Conservation (phyloP, 2,797 vertebrate genomes). For the Acanthiza pusilla region DNA sequence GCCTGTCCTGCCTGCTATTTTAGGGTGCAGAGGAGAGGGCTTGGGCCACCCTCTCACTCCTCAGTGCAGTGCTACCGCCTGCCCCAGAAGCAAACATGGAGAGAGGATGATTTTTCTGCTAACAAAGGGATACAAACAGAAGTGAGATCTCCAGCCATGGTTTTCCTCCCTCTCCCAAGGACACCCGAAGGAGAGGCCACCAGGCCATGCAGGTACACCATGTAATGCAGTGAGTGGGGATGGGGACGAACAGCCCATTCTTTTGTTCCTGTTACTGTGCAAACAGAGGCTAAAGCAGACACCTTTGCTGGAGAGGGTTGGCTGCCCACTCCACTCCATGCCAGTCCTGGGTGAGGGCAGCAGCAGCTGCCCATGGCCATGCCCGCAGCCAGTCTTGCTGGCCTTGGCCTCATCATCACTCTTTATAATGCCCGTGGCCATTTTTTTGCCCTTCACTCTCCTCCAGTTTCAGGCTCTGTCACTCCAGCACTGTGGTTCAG, state of each 20-base stretch:
- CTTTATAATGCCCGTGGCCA: not conserved
- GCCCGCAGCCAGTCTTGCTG: not conserved
- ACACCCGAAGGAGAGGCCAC: not conserved
- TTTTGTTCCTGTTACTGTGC: constrained; percentile 19
- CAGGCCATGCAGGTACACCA: not conserved
- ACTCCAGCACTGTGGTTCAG: not conserved
- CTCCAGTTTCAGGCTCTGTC: not conserved
- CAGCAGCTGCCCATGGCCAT: not conserved
- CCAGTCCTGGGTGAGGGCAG: not conserved
- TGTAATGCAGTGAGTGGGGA: not conserved
- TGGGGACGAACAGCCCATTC: not conserved
- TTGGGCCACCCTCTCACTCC: not conserved
- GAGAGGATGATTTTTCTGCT: not conserved
- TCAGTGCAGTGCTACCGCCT: not conserved
- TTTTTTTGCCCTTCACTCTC: not conserved
- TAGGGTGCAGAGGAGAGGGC: not conserved
- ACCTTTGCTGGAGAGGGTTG: not conserved
- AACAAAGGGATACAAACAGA: not conserved
- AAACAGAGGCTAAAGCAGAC: constrained; percentile 14
- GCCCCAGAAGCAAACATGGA: not conserved
- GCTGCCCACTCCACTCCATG: fast-evolving
- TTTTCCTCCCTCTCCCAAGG: not conserved
- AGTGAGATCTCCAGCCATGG: not conserved
- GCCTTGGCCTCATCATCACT: not conserved
- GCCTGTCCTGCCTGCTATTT: not conserved